Evolutionary conservation across 2,888 invertebrate genomes (phyloP).

Genomic region (Gastracanthus pulcherrimus): DNA sequence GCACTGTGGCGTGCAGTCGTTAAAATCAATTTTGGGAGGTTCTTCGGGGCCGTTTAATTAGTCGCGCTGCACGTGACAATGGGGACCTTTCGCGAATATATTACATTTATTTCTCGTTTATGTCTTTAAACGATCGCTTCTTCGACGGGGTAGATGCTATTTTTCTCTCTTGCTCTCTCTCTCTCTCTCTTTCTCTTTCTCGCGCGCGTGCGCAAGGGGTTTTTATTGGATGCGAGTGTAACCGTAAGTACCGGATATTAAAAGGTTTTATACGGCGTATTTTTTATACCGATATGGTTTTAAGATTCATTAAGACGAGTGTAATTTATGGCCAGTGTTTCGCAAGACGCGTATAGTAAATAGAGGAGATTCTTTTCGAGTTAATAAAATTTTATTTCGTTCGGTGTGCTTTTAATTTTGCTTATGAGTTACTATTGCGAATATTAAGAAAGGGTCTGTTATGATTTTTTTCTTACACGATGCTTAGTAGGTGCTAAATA

Average conservation of each 20-base stretch:
- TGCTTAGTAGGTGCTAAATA: too few relatives aligned
- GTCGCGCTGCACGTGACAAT: constrained; percentile 49
- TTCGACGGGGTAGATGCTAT: neutral
- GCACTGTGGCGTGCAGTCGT: too few relatives aligned
- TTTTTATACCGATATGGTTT: neutral
- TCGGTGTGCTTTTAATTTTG: too few relatives aligned
- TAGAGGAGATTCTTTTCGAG: constrained; percentile 13
- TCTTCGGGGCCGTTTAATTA: constrained; percentile 43
- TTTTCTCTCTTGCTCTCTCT: neutral
- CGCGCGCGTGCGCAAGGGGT: neutral
- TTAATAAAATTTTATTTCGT: neutral
- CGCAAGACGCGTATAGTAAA: neutral
- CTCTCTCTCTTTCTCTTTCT: neutral
- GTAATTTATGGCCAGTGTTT: constrained; percentile 17
- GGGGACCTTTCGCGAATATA: constrained; percentile 16
- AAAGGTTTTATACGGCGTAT: constrained; percentile 21
- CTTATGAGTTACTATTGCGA: neutral
- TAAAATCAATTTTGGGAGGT: constrained; percentile 42
- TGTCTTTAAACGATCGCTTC: constrained; percentile 29
- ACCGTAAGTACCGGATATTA: constrained; percentile 40
- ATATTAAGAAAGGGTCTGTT: too few relatives aligned
- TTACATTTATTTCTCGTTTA: constrained; percentile 36
- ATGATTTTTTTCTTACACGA: too few relatives aligned
- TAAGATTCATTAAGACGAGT: constrained; percentile 7
- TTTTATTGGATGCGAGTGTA: constrained; percentile 35